phyloP scores from a whole-genome alignment of 2,113 vertebrate genomes.

The Columba janthina region DNA sequence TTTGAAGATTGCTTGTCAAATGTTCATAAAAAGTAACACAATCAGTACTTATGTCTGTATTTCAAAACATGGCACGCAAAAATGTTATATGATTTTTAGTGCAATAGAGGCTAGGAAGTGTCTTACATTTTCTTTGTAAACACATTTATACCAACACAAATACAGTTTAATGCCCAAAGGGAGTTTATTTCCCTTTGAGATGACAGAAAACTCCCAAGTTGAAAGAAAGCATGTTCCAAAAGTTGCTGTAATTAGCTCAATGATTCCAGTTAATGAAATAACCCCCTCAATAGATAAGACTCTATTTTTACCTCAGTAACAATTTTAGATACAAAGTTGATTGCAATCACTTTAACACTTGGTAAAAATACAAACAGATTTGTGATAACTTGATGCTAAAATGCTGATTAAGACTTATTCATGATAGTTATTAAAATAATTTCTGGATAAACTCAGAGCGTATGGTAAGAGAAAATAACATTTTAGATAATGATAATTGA shows the following conservation, averaged over 20 bases:
- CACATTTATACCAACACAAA: not conserved
- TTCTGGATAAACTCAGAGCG: not conserved
- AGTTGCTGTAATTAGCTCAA: not conserved
- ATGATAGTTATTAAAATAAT: not conserved
- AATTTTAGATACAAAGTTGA: not conserved
- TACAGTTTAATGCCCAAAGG: not conserved
- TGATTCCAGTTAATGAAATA: not conserved
- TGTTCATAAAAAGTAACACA: not conserved
- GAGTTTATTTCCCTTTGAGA: not conserved
- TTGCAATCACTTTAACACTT: not conserved
- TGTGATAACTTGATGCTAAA: not conserved
- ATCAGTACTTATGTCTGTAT: fast-evolving
- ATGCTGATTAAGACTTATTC: not conserved
- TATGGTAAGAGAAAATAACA: not conserved
- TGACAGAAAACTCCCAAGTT: not conserved
- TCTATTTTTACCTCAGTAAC: not conserved
- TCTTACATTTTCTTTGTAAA: not conserved
- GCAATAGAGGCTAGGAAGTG: not conserved
- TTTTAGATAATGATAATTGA: not conserved
- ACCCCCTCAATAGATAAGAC: fast-evolving
- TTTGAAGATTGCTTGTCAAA: not conserved
- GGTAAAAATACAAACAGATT: not conserved
- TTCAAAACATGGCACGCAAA: not conserved
- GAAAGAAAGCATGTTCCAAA: not conserved
- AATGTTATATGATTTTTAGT: not conserved